Percentiles rank a stretch among this genome's conserved stretches.
Conservation (phyloP, 2,888 invertebrate species). For the Bedellia somnulentella region DNA sequence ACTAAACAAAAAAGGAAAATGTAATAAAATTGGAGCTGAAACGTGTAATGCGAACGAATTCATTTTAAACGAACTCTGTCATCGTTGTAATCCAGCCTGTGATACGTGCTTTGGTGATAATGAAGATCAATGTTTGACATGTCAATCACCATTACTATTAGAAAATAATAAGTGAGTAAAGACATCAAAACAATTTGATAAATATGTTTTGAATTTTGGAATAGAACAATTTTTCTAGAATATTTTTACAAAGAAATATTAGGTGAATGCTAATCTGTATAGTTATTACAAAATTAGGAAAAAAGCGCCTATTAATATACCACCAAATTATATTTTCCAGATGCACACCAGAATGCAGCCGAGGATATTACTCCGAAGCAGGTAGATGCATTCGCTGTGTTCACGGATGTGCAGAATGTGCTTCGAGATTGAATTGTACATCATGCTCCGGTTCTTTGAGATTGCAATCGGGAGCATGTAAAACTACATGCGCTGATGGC, state of each 20-base stretch:
- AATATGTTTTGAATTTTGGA: too few species aligned
- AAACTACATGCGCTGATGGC: conserved; percentile 73
- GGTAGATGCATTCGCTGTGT: conserved; percentile 78
- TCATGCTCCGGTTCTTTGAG: conserved; percentile 75
- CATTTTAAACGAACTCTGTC: conserved; percentile 67
- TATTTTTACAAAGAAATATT: too few species aligned
- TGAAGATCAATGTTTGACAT: conserved; percentile 74
- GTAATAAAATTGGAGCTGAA: conserved; percentile 70
- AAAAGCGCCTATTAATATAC: too few species aligned
- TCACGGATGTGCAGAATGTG: conserved; percentile 77
- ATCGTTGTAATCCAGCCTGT: conserved; percentile 76
- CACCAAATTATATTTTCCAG: conserved; percentile 28
- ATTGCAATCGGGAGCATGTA: conserved; percentile 81
- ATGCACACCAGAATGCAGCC: conserved; percentile 77
- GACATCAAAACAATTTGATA: too few species aligned
- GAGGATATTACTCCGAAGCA: conserved; percentile 72
- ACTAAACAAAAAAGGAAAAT: conserved; percentile 74
- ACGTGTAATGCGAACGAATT: conserved; percentile 68
- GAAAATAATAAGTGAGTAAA: conserved; percentile 57
- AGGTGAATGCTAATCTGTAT: too few species aligned
- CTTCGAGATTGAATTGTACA: conserved; percentile 79
- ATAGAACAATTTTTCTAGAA: too few species aligned
- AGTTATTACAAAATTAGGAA: too few species aligned
- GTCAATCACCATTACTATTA: conserved; percentile 71
- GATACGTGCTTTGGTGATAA: conserved; percentile 80